Evolutionary conservation across 2,888 invertebrate genomes (phyloP).

Genomic region (Tenodera sinensis): DNA sequence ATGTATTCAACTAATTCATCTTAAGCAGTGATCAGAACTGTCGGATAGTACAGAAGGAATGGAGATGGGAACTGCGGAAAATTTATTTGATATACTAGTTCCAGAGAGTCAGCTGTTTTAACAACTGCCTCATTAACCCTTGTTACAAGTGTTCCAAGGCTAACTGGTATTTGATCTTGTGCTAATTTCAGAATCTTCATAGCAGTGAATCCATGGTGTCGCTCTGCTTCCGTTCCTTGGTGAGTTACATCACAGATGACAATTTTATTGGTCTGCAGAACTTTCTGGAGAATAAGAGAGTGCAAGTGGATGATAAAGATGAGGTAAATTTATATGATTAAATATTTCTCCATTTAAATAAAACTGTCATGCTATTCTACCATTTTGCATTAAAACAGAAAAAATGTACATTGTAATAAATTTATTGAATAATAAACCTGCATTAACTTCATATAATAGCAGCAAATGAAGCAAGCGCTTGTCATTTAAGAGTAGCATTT

Average conservation of each 20-base stretch:
- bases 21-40: no score
- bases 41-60: no score
- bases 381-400: no score
- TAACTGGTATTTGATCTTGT: background rate
- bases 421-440: no score
- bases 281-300: constrained; percentile 77
- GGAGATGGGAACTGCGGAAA: no score
- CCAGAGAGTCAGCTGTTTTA: background rate
- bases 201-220: constrained; percentile 91
- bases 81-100: no score
- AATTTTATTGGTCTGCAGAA: constrained; percentile 74
- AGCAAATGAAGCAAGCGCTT: no score
- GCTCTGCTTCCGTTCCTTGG: constrained; percentile 77
- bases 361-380: no score
- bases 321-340: constrained; percentile 56
- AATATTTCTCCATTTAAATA: constrained; percentile 15
- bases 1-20: no score
- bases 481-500: no score
- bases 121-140: background rate
- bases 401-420: no score
- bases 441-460: no score
- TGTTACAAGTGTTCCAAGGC: background rate
- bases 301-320: constrained; percentile 81
- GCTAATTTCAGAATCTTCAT: constrained; percentile 68
- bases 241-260: constrained; percentile 76